Conservation (phyloP, 2,888 invertebrate species). For the Ametastegia equiseti region DNA sequence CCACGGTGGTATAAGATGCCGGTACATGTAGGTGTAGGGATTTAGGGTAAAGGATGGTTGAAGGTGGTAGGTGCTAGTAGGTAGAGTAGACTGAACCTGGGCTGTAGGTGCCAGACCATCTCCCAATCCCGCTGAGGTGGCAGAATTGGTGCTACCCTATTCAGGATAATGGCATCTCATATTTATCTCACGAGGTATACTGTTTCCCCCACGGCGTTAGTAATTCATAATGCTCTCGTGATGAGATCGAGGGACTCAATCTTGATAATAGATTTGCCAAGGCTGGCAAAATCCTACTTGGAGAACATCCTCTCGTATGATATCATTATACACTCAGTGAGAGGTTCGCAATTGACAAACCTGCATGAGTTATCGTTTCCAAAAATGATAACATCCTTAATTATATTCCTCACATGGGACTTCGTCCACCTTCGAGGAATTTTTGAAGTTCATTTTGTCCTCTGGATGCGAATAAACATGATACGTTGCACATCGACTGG, state of each 20-base stretch:
- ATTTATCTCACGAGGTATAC: slow-evolving; percentile 44
- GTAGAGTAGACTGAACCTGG: neutral
- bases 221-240: slow-evolving; percentile 45
- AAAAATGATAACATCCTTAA: slow-evolving; percentile 8
- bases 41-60: slow-evolving; percentile 14
- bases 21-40: slow-evolving; percentile 7
- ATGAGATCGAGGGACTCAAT: slow-evolving; percentile 46
- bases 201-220: slow-evolving; percentile 34
- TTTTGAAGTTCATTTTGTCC: neutral
- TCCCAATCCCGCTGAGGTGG: slow-evolving; percentile 36
- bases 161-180: slow-evolving; percentile 48
- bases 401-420: slow-evolving; percentile 14
- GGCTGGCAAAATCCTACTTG: slow-evolving; percentile 8
- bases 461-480: neutral
- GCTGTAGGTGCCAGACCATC: slow-evolving; percentile 16
- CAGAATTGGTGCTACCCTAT: slow-evolving; percentile 46
- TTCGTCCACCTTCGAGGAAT: neutral
- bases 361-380: neutral
- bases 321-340: neutral
- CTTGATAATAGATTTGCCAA: slow-evolving; percentile 33
- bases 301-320: slow-evolving; percentile 4
- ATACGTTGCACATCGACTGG: neutral
- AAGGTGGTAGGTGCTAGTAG: neutral
- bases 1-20: neutral
- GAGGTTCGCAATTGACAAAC: neutral